These are phyloP conservation scores for Philaenus spumarius DNA, from an alignment of 1,140 invertebrate genomes.

Conservation along the genomic window DNA sequence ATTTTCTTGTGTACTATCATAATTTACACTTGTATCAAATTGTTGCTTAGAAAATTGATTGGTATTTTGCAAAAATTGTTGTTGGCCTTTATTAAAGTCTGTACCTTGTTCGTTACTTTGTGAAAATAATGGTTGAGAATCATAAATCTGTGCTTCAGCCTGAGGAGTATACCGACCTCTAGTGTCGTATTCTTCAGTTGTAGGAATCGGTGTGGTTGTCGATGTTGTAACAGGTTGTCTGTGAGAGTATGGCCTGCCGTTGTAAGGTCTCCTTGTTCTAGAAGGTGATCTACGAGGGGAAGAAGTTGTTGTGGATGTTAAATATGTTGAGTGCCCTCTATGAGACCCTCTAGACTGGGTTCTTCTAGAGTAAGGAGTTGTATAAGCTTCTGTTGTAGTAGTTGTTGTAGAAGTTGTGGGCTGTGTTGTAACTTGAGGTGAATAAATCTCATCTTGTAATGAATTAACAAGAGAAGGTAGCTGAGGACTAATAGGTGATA, in stretches of 20 bases:
- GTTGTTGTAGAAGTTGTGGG: slow-evolving; percentile 15
- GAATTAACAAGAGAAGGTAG: slow-evolving; percentile 25
- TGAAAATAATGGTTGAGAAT: too few relatives aligned
- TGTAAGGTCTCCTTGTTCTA: slow-evolving; percentile 16
- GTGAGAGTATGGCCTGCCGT: slow-evolving; percentile 5
- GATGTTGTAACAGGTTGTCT: slow-evolving; percentile 12
- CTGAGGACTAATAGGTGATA: slow-evolving; percentile 23
- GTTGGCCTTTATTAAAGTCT: too few relatives aligned
- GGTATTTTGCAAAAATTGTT: too few relatives aligned
- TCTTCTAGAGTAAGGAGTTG: slow-evolving; percentile 13
- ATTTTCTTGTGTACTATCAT: too few relatives aligned
- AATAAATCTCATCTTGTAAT: slow-evolving; percentile 24
- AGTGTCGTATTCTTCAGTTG: neutral
- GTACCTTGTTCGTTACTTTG: too few relatives aligned
- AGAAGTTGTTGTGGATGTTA: slow-evolving; percentile 4
- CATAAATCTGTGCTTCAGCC: too few relatives aligned
- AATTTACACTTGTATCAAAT: too few relatives aligned
- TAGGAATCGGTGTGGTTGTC: neutral
- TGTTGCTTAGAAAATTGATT: too few relatives aligned
- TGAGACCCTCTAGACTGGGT: slow-evolving; percentile 17
- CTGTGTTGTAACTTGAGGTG: neutral
- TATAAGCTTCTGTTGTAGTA: slow-evolving; percentile 2
- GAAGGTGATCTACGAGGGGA: neutral
- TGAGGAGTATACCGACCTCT: too few relatives aligned
- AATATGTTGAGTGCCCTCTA: slow-evolving; percentile 5